Evolutionary conservation across 2,113 vertebrate genomes (phyloP).

Genomic region (Sceloporus undulatus): DNA sequence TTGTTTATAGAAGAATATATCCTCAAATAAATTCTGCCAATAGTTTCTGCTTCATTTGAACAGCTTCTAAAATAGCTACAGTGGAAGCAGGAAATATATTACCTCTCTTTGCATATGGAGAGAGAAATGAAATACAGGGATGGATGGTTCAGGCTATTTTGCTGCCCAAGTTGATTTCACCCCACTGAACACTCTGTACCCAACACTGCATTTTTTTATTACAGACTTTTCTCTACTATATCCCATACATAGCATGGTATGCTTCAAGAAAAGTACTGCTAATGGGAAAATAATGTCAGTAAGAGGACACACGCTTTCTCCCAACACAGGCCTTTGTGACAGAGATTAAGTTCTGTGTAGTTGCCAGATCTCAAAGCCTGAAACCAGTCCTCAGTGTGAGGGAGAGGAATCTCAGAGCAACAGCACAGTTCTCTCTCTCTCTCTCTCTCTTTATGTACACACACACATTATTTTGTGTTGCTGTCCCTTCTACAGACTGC

Average conservation of each 20-base stretch:
- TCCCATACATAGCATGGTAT: too few species aligned
- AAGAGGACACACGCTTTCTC: background rate
- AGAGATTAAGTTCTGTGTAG: too few species aligned
- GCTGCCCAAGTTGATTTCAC: background rate
- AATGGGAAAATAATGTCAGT: background rate
- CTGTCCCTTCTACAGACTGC: too few species aligned
- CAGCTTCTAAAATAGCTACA: background rate
- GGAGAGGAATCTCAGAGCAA: too few species aligned
- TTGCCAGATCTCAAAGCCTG: too few species aligned
- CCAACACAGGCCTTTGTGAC: too few species aligned
- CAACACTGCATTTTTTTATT: background rate
- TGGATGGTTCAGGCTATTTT: background rate
- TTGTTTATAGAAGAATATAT: background rate
- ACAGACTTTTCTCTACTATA: background rate
- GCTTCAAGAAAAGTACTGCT: background rate
- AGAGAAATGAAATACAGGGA: background rate
- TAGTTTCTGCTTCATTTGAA: background rate
- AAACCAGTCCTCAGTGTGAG: too few species aligned
- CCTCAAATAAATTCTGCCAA: background rate
- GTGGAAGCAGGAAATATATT: background rate
- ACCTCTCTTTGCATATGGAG: background rate
- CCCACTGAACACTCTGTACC: background rate
- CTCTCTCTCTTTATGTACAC: too few species aligned
- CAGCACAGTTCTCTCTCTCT: too few species aligned
- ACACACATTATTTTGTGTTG: too few species aligned